A percentile compares a stretch with the other conserved stretches of the same genome.
Conservation (phyloP, 1,140 invertebrate species). For the Amphibalanus amphitrite region DNA sequence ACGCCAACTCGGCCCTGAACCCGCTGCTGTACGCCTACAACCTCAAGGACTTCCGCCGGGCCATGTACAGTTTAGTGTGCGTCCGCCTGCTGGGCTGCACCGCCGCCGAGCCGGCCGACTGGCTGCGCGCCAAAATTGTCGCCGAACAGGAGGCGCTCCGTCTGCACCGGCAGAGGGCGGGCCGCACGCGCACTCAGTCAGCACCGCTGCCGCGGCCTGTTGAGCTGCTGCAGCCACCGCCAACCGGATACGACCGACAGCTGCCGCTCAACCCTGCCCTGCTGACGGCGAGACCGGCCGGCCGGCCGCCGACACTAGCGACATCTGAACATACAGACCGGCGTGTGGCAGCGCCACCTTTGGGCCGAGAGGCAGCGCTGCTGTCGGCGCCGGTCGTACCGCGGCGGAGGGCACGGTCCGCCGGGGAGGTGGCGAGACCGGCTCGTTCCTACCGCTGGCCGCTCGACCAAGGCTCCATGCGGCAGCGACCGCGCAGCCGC, state of each 20-base stretch:
- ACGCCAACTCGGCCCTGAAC: slow-evolving; percentile 74
- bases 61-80: slow-evolving; percentile 26
- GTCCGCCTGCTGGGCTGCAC: not conserved
- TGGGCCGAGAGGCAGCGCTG: not conserved
- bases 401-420: not conserved
- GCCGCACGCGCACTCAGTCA: not conserved
- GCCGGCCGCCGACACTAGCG: too few species aligned
- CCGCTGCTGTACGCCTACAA: slow-evolving; percentile 77
- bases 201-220: too few species aligned
- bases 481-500: not conserved
- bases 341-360: too few species aligned
- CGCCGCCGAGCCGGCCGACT: not conserved
- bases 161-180: not conserved
- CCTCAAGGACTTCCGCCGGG: slow-evolving; percentile 61
- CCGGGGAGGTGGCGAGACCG: not conserved
- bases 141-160: not conserved
- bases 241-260: not conserved
- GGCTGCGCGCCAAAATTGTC: not conserved
- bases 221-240: not conserved
- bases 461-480: not conserved
- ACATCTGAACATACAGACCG: too few species aligned
- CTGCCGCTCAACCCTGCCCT: not conserved
- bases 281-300: not conserved
- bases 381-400: not conserved
- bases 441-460: too few species aligned